Base-by-base conservation (phyloP, 1,140 invertebrate genomes). In the Diabrotica undecimpunctata region DNA sequence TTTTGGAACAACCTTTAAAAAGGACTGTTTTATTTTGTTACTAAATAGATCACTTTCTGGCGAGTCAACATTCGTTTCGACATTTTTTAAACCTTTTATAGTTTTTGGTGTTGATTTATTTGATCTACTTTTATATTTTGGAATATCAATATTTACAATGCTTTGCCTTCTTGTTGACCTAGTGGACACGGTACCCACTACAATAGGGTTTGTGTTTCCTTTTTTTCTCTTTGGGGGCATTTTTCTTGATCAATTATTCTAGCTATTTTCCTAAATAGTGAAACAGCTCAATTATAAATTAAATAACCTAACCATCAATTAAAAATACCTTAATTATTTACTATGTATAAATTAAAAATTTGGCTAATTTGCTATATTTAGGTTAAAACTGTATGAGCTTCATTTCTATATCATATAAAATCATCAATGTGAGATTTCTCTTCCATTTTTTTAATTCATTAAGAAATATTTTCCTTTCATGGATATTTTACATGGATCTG, bases 131-230 rank as follows among this genome's bases (percentile, higher is more conserved):
- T n/a, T n/a, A n/a, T 35, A 50, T 68, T 65, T 66, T 41, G 66
- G 66, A 41, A 66, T 71, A 59, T 68, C 64, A 41, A 71, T 67
- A 63, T 71, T 71, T 9, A 71, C 67, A 38, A 71, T 54, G 56
- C 70, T 71, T 58, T 71, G 64, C 36, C 70, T 41, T 41, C 70
- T 51, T 9, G 70, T 71, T 25, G 70, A 71, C 58, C 70, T 50
- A 13, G 70, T 71, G n/a, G 70, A 71, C 10, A 71, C 70, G 37
- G 70, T 71, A 50, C 70, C 70, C 10, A 71, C 70, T 46, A 71
- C 70, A 35, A 60, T 35, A 13, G 70, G 65, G 9, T 37, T 64
- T 51, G 36, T 12, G 13, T 41, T 37, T 8, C 54, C 5, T 55
- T 66, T 68, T 63, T 67, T 66, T 55, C 66, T 68, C 66, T 68